Evolutionary conservation across 2,888 invertebrate genomes (phyloP).

Genomic region (Bursaphelenchus okinawaensis): DNA sequence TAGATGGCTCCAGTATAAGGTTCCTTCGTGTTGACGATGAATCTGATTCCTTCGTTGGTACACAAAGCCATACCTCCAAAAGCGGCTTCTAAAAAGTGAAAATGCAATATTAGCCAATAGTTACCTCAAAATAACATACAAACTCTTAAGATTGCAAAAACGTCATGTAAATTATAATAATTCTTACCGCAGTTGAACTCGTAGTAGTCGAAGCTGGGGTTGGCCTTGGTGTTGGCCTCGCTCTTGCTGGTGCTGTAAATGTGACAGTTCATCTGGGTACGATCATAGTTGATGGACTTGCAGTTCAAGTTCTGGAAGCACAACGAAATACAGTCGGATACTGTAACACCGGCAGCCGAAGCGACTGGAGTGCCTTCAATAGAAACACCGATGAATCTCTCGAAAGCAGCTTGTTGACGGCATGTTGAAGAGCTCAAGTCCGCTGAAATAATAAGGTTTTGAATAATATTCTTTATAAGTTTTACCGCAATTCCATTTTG

Average conservation of each 20-base stretch:
- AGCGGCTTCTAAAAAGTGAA: conserved; percentile 48
- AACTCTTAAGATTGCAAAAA: neutral
- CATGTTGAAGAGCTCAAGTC: conserved; percentile 57
- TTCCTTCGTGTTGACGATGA: conserved; percentile 59
- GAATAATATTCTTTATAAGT: neutral
- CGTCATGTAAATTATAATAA: neutral
- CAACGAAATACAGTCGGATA: conserved; percentile 57
- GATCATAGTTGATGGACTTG: conserved; percentile 58
- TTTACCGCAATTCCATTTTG: neutral
- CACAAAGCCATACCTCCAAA: conserved; percentile 59
- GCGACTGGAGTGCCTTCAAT: conserved; percentile 56
- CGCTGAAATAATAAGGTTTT: conserved; percentile 30
- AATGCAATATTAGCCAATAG: neutral
- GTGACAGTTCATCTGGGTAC: conserved; percentile 55
- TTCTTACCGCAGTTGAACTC: conserved; percentile 57
- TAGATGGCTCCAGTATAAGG: conserved; percentile 59
- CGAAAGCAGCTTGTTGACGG: conserved; percentile 58
- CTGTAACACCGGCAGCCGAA: conserved; percentile 53
- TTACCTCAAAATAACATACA: neutral
- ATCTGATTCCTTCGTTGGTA: conserved; percentile 58
- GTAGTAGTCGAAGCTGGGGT: conserved; percentile 57
- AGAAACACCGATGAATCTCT: conserved; percentile 55
- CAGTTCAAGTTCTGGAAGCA: conserved; percentile 59
- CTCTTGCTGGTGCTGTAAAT: conserved; percentile 53
- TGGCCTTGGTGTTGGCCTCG: conserved; percentile 52